phyloP scores from a whole-genome alignment of 2,888 invertebrate genomes.

The Metacarcinus magister region DNA sequence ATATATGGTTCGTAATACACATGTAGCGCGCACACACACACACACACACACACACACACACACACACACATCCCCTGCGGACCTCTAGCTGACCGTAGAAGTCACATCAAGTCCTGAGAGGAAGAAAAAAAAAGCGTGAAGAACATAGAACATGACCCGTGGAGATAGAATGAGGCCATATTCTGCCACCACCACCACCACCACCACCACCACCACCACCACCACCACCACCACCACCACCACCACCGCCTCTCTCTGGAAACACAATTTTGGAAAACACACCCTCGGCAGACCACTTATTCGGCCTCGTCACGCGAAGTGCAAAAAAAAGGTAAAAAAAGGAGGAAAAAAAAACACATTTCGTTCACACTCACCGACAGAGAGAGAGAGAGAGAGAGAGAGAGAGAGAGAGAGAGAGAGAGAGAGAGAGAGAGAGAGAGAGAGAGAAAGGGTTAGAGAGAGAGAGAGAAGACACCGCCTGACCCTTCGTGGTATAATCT shows the following conservation, averaged over 20 bases:
- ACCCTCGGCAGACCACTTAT: constrained; percentile 56
- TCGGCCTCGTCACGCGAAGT: constrained; percentile 62
- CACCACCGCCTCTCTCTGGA: neutral
- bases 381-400: constrained; percentile 20
- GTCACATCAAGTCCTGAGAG: neutral
- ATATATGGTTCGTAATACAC: neutral
- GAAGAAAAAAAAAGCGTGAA: neutral
- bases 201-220: neutral
- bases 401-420: neutral
- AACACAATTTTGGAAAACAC: constrained; percentile 65
- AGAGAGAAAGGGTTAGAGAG: neutral
- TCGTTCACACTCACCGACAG: constrained; percentile 61
- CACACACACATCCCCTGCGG: neutral
- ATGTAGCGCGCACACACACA: neutral
- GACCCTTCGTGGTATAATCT: constrained; percentile 80
- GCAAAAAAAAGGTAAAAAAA: constrained; percentile 21
- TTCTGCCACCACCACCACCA: neutral
- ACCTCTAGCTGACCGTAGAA: neutral
- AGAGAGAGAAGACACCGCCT: neutral
- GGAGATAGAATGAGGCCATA: constrained; percentile 5
- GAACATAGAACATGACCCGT: neutral
- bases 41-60: constrained; percentile 39
- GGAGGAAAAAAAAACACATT: constrained; percentile 23
- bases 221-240: neutral
- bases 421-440: constrained; percentile 14